These are phyloP conservation scores for Chouioia cunea DNA, from an alignment of 2,888 invertebrate species.

Conservation along the genomic window DNA sequence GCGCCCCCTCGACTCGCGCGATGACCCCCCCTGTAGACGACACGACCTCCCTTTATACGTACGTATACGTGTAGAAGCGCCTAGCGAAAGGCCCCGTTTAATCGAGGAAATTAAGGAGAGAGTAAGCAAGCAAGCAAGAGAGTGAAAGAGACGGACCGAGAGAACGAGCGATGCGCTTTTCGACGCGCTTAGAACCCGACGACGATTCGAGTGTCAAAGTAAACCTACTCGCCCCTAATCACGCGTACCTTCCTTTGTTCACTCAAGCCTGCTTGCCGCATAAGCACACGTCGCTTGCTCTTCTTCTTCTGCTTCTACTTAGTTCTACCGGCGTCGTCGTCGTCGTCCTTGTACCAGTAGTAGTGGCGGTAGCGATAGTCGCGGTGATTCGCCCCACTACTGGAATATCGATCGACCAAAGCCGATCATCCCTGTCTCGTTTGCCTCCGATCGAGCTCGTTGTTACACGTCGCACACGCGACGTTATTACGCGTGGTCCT, in stretches of 20 bases:
- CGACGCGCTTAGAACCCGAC: background rate
- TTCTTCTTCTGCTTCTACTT: background rate
- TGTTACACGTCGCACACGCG: too few relatives aligned
- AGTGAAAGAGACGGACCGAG: slow-evolving; percentile 3
- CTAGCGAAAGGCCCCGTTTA: slow-evolving; percentile 51
- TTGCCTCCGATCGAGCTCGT: too few relatives aligned
- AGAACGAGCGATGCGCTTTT: slow-evolving; percentile 45
- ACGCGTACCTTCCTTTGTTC: background rate
- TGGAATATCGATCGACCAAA: too few relatives aligned
- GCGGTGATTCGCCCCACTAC: too few relatives aligned
- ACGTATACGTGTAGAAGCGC: too few relatives aligned
- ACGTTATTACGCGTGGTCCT: too few relatives aligned
- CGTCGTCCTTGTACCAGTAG: too few relatives aligned
- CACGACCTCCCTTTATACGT: slow-evolving; percentile 42
- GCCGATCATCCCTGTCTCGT: too few relatives aligned
- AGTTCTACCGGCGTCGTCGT: background rate
- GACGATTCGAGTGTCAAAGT: slow-evolving; percentile 42
- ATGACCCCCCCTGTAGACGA: slow-evolving; percentile 41
- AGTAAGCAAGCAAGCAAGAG: background rate
- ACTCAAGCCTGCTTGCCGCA: background rate
- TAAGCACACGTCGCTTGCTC: background rate
- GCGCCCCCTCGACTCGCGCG: slow-evolving; percentile 53
- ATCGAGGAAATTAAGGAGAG: slow-evolving; percentile 57
- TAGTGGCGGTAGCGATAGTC: too few relatives aligned
- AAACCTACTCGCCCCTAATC: slow-evolving; percentile 18